phyloP scores from a whole-genome alignment of 1,140 invertebrate genomes.

The Aphaenogaster ashmeadi region DNA sequence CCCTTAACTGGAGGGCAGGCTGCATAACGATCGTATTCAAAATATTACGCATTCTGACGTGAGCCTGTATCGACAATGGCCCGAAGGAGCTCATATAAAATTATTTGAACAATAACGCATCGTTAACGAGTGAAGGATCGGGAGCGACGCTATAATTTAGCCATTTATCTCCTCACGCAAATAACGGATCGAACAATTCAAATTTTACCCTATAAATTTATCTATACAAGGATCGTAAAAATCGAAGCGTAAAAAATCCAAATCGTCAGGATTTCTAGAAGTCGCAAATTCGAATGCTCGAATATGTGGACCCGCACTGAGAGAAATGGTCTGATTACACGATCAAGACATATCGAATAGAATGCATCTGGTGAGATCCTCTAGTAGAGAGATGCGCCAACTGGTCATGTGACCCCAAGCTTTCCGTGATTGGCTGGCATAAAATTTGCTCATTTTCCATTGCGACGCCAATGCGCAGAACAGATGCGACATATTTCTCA shows the following conservation, averaged over 20 bases:
- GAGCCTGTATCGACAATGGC: conserved; percentile 47
- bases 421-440: no score
- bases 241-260: not conserved
- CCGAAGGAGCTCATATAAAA: conserved; percentile 11
- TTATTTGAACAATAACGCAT: conserved; percentile 9
- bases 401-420: no score
- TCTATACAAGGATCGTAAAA: not conserved
- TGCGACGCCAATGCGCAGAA: no score
- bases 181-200: not conserved
- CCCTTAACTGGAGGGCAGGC: conserved; percentile 58
- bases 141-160: not conserved
- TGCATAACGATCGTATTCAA: conserved; percentile 64
- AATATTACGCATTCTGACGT: conserved; percentile 51
- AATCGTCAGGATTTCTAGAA: not conserved
- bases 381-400: no score
- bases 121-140: conserved; percentile 14
- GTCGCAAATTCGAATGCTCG: not conserved
- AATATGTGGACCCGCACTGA: no score
- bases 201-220: not conserved
- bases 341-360: no score
- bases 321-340: no score
- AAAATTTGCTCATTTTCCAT: no score
- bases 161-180: not conserved
- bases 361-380: no score
- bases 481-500: no score